Evolutionary conservation across 2,113 vertebrate genomes (phyloP).

Genomic region (Jacana jacana): DNA sequence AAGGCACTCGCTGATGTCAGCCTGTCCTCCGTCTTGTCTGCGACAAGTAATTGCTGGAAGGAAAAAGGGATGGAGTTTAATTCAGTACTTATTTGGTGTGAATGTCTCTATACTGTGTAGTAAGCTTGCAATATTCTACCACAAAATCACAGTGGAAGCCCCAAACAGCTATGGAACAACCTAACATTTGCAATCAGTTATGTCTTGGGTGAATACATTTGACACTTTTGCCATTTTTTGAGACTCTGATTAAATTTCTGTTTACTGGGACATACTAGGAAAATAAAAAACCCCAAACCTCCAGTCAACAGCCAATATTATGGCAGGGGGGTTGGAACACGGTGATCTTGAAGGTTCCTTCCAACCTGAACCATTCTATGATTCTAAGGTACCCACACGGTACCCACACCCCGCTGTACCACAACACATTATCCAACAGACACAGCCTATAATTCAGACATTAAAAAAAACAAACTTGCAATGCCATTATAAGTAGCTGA

Average conservation of each 20-base stretch:
- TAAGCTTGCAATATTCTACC: neutral
- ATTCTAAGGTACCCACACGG: too few species aligned
- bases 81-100: neutral
- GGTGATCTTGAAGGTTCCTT: too few species aligned
- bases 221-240: neutral
- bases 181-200: neutral
- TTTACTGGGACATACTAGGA: neutral
- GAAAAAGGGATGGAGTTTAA: neutral
- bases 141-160: neutral
- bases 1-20: constrained; percentile 87
- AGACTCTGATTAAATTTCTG: neutral
- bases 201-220: neutral
- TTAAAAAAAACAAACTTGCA: neutral
- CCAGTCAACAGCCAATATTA: neutral
- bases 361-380: too few species aligned
- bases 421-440: neutral
- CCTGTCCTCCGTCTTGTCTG: constrained; percentile 89
- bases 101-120: neutral
- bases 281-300: neutral
- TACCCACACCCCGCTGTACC: neutral
- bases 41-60: constrained; percentile 92
- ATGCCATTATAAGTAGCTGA: neutral
- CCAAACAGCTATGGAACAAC: neutral
- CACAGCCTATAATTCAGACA: neutral
- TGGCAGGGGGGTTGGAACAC: too few species aligned